phyloP scores from a whole-genome alignment of 2,113 vertebrate species.

The Lethenteron camtschaticum region DNA sequence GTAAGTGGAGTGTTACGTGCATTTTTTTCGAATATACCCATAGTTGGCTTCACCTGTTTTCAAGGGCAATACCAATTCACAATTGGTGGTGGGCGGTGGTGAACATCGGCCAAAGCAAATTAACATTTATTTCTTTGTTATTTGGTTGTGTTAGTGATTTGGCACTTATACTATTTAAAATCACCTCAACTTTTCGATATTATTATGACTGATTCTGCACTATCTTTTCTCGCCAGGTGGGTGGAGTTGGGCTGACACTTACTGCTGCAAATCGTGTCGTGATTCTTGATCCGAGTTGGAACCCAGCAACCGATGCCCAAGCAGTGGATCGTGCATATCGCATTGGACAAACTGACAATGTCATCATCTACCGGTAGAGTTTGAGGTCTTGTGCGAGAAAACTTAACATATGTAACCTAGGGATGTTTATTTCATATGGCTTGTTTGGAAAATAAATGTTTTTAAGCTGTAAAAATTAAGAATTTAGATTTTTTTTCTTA shows the following conservation, averaged over 20 bases:
- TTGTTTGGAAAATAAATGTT: too few species aligned
- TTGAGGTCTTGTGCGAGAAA: too few species aligned
- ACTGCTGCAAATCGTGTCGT: slow-evolving; percentile 68
- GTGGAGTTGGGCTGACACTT: slow-evolving; percentile 66
- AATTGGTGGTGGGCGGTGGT: background rate
- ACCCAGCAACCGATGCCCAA: slow-evolving; percentile 75
- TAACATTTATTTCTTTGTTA: background rate
- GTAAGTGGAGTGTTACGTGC: background rate
- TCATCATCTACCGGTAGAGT: slow-evolving; percentile 41
- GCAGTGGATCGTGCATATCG: slow-evolving; percentile 76
- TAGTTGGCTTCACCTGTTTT: too few species aligned
- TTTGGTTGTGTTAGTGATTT: background rate
- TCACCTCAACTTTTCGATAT: background rate
- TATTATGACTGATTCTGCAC: background rate
- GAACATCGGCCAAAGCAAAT: background rate
- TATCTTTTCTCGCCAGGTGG: slow-evolving; percentile 26
- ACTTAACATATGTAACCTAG: too few species aligned
- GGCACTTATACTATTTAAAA: background rate
- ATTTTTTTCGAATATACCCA: background rate
- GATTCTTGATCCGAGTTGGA: slow-evolving; percentile 95
- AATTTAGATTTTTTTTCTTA: too few species aligned
- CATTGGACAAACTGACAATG: slow-evolving; percentile 67
- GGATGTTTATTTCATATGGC: too few species aligned
- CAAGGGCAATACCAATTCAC: too few species aligned
- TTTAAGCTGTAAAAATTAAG: too few species aligned